Evolutionary conservation across 2,888 invertebrate genomes (phyloP), one percentile per base, ranked within the genome.

Genomic region (Andricus curvator): DNA sequence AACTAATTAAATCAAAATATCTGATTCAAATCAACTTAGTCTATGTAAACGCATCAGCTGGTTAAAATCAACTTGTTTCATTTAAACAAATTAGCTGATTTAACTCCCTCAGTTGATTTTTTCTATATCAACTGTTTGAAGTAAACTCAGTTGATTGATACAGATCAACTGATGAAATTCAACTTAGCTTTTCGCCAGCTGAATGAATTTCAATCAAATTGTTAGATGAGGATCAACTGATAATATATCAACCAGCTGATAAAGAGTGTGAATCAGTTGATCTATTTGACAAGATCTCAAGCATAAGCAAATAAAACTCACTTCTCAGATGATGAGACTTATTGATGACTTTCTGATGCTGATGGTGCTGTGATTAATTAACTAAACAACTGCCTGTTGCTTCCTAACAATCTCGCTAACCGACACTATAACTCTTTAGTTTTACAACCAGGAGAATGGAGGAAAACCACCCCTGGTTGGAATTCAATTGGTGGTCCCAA

Each of bases 361-460:
- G 74, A 4, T 67, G 41, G 56, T 56, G 74, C 37, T 74, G 56
- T 56, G 20, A 74, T 56, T 74, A 74, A 74, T 37, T 33, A 25
- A 86, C 84, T 87, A 87, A 88, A 83, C 44, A 81, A 83, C 74
- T 80, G 87, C 85, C 85, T 87, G 81, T 79, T 74, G 86, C 88
- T 87, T 87, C 15, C 85, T 88, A 88, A 88, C 86, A 77, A 62
- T 56, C 29, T 74, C 33, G 33, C 33, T 20, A 56, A 80, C 76
- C 79, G 44, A 62, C 78, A 25, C 65, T 81, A 79, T 89, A 88
- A 87, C 85, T 89, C 81, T 88, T 87, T 87, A 92, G 92, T 92
- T 92, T 90, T 91, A 89, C 88, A 92, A 93, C 84, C 91, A 93
- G 91, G 93, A 93, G 86, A 93, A 92, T 85, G 93, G 93, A 64